Base-by-base conservation (phyloP, 2,113 vertebrate genomes). In the Nyctereutes procyonoides region DNA sequence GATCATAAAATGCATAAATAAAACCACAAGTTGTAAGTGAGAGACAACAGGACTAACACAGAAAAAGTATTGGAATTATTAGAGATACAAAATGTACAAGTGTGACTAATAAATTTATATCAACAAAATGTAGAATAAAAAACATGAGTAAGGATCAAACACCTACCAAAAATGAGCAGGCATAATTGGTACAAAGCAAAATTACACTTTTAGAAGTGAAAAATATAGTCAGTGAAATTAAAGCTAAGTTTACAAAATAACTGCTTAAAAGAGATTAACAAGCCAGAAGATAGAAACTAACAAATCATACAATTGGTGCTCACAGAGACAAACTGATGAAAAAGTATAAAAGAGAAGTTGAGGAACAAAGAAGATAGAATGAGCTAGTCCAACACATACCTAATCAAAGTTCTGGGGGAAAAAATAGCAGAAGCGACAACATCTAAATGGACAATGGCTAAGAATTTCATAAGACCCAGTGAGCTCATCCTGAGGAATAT, bases 91-190 rank as follows among this genome's bases (percentile, higher is more conserved):
- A 74, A 76, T 32, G 10, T 48, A 43, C 24, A 28, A 81, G n/a
- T 62, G 30, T 79, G 35, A 80, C 63, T 84, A 88, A 58, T 51
- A 63, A 11, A 35, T 56, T 62, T 71, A 35, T 51, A 55, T 32
- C 20, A 62, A 71, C 53, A 95, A 89, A 83, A 95, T 71, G 53
- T 83, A 43, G 16, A 35, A 62, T 92, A 55, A 67, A 83, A 84
- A 95, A 55, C 38, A 93, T 2, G 24, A 74, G 5, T 48, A 62
- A 73, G 5, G 69, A 32, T 71, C 32, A 92, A 84, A 11, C 32
- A 65, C 30, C 55, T 62, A 48, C 56, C 58, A 69, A 93, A 48
- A 30, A 76, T n/a, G 51, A 86, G 19, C 19, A 60, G 16, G 19
- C 28, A 38, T 77, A 63, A 10, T 55, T 16, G 5, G 35, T n/a